Conservation (phyloP, 2,888 invertebrate species). For the Ctena decussata region DNA sequence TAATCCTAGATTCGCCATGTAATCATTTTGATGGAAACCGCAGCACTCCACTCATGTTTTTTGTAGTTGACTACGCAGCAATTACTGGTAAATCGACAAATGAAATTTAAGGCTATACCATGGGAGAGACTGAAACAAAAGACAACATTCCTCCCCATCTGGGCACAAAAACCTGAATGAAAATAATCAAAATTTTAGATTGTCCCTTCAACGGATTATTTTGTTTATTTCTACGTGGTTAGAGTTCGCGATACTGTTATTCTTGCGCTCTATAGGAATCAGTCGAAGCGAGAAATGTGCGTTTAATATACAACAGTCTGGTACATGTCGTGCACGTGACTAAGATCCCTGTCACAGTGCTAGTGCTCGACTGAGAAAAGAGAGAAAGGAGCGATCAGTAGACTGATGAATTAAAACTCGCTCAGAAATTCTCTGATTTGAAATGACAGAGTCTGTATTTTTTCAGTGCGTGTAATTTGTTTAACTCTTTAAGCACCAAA, state of each 20-base stretch:
- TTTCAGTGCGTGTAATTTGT: too few relatives aligned
- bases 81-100: constrained; percentile 67
- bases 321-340: constrained; percentile 7
- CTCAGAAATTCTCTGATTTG: too few relatives aligned
- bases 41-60: constrained; percentile 29
- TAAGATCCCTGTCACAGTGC: neutral
- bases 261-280: neutral
- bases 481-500: too few relatives aligned
- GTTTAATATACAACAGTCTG: neutral
- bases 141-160: constrained; percentile 59
- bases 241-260: neutral
- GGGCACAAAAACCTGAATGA: constrained; percentile 43
- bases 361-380: too few relatives aligned
- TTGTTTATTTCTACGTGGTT: constrained; percentile 48
- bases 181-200: constrained; percentile 12
- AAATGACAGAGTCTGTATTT: too few relatives aligned
- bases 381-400: too few relatives aligned
- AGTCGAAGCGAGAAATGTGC: neutral
- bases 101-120: constrained; percentile 66
- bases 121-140: constrained; percentile 57
- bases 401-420: too few relatives aligned
- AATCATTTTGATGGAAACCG: constrained; percentile 12
- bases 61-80: constrained; percentile 53
- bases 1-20: constrained; percentile 13
- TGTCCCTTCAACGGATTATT: constrained; percentile 23